Conservation (phyloP, 2,113 vertebrate genomes). For the Thermophis baileyi region DNA sequence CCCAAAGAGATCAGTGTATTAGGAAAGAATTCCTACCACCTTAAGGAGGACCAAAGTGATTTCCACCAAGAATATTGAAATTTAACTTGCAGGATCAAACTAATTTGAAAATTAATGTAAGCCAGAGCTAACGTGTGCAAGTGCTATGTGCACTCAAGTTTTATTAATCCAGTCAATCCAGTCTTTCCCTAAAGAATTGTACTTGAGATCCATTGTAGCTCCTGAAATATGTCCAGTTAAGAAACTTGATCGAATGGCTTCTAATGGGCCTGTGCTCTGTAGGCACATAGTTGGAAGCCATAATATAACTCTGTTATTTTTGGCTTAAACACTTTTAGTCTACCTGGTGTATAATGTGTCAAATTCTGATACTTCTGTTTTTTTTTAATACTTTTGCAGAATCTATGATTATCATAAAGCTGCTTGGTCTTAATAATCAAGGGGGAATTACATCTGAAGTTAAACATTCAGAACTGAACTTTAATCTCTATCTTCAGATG, state of each 20-base stretch:
- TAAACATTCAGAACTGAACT: neutral
- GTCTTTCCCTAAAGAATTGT: neutral
- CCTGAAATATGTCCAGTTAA: neutral
- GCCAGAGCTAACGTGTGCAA: neutral
- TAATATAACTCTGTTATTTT: neutral
- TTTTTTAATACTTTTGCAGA: neutral
- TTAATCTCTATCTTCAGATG: fast-evolving
- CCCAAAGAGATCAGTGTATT: neutral
- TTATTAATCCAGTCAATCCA: neutral
- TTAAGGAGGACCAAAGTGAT: neutral
- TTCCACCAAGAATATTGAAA: neutral
- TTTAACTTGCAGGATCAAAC: neutral
- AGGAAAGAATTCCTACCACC: neutral
- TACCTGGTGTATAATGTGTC: neutral
- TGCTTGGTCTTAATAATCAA: neutral
- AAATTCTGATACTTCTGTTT: neutral
- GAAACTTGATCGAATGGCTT: neutral
- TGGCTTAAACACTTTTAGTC: neutral
- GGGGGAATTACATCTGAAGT: neutral
- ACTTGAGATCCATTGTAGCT: neutral
- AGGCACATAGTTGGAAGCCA: neutral
- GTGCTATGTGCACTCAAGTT: neutral
- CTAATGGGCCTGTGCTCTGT: neutral
- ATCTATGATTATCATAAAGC: neutral
- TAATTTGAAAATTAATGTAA: neutral